Evolutionary conservation across 2,888 invertebrate genomes (phyloP), one percentile per base, ranked within the genome.

Genomic region (Acleris emargana): DNA sequence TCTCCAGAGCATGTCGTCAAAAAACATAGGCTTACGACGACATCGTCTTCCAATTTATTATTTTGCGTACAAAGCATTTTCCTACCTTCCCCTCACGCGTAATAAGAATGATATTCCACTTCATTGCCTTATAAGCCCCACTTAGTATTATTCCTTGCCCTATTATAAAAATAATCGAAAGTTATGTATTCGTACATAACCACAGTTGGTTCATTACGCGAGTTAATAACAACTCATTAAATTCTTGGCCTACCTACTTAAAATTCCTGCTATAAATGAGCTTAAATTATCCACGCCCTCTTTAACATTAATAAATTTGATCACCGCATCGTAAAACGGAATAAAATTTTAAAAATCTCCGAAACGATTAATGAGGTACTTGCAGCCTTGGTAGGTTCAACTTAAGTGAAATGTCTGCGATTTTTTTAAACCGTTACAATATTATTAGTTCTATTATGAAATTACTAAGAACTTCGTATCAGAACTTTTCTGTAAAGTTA

Each of bases 41-140:
- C 7, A 45, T 50, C 53, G 64, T 54, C 50, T 64, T 64, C 59
- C 64, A 60, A 60, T 70, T 47, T 20, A 22, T 49, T 62, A 55
- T 67, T 51, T 53, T 58, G 58, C 67, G 11, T 58, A 55, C 18
- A 50, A 54, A 32, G 64, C 64, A 43, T 49, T 60, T 50, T 20
- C 45, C 22, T 55, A 45, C 58, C 42, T 16, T 54, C 59, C 59
- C 59, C 64, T 64, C 42, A 43, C 58, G 50, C 28, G 28, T 59
- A 45, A 50, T 20, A 54, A 49, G 59, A 28, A 51, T 49, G 38
- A 50, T 17, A 42, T 32, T 58, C 22, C 25, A 16, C 57, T 13
- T 13, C 45, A 11, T 45, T 45, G 22, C n/a, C 25, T 25, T 45
- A 22, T 55, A 54, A 11, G 9, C 43, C 17, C 13, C 25, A 25